A percentile compares a stretch with the other conserved stretches of the same genome.
These are phyloP conservation scores for Drosophila anceps DNA, from an alignment of 2,888 invertebrate species.

Conservation along the genomic window DNA sequence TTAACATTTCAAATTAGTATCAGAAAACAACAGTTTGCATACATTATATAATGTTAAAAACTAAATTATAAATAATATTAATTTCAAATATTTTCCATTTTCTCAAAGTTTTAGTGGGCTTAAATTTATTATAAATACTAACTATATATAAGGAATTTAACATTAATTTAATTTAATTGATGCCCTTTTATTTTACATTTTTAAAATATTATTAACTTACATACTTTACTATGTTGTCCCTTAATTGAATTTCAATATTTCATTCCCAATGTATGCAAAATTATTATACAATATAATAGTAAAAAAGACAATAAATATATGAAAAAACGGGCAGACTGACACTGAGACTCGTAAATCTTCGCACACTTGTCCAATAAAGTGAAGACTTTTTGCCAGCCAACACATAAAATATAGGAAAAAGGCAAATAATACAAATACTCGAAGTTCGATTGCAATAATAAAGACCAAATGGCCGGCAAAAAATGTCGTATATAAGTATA, in stretches of 20 bases:
- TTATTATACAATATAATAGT: conserved; percentile 23
- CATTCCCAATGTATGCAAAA: conserved; percentile 1
- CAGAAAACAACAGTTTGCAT: background rate
- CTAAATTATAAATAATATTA: background rate
- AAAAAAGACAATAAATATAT: conserved; percentile 23
- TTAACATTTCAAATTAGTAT: background rate
- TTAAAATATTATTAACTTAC: conserved; percentile 17
- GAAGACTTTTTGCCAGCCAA: conserved; percentile 30
- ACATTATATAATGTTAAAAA: no score
- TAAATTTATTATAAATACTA: background rate
- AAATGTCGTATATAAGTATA: conserved; percentile 12
- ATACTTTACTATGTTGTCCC: conserved; percentile 31
- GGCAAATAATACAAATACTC: conserved; percentile 30
- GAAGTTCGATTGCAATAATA: conserved; percentile 59
- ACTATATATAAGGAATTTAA: background rate
- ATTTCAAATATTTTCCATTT: background rate
- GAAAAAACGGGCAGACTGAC: conserved; percentile 18
- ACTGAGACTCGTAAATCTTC: conserved; percentile 61
- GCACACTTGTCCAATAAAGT: conserved; percentile 58
- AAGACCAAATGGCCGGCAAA: conserved; percentile 34
- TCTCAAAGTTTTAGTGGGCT: background rate
- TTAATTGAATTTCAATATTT: conserved; percentile 43
- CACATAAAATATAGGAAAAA: conserved; percentile 50
- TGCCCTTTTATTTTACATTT: background rate
- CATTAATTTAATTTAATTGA: background rate